Evolutionary conservation across 2,797 vertebrate species (phyloP).

Genomic region (Typhlichthys subterraneus): DNA sequence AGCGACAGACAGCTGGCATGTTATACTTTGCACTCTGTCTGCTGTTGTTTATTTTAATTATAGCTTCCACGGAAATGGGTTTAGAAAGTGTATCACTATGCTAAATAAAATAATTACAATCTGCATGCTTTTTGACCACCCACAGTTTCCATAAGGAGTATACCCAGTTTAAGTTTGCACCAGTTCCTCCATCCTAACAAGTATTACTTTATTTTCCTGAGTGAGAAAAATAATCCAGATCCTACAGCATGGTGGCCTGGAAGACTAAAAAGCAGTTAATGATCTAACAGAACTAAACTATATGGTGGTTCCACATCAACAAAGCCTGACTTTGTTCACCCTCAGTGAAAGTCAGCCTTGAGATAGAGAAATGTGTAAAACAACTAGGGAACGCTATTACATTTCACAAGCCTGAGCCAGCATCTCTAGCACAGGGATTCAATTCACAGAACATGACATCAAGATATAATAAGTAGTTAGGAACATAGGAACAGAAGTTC

Average conservation of each 20-base stretch:
- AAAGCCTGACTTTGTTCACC: conserved; percentile 68
- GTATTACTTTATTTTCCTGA: neutral
- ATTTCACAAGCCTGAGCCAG: conserved; percentile 58
- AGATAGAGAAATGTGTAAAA: conserved; percentile 72
- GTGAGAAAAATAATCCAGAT: conserved; percentile 30
- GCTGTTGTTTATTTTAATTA: conserved; percentile 19
- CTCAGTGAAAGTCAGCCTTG: conserved; percentile 69
- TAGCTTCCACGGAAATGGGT: neutral
- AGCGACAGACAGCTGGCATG: conserved; percentile 14
- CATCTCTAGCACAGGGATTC: conserved; percentile 48
- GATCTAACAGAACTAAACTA: conserved; percentile 48
- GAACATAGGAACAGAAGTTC: conserved; percentile 34
- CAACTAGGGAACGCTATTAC: conserved; percentile 62
- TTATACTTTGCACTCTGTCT: conserved; percentile 11
- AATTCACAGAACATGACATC: conserved; percentile 50
- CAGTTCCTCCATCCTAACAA: neutral
- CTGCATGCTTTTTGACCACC: neutral
- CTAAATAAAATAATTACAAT: neutral
- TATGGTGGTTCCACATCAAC: conserved; percentile 55
- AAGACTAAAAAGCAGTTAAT: conserved; percentile 42
- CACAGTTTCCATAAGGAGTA: neutral
- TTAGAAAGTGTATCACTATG: conserved; percentile 8
- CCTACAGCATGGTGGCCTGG: conserved; percentile 30
- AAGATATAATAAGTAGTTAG: conserved; percentile 10
- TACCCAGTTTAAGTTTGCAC: conserved; percentile 12